Evolutionary conservation across 2,797 vertebrate species (phyloP).

Genomic region (Phrynocephalus guinanensis): DNA sequence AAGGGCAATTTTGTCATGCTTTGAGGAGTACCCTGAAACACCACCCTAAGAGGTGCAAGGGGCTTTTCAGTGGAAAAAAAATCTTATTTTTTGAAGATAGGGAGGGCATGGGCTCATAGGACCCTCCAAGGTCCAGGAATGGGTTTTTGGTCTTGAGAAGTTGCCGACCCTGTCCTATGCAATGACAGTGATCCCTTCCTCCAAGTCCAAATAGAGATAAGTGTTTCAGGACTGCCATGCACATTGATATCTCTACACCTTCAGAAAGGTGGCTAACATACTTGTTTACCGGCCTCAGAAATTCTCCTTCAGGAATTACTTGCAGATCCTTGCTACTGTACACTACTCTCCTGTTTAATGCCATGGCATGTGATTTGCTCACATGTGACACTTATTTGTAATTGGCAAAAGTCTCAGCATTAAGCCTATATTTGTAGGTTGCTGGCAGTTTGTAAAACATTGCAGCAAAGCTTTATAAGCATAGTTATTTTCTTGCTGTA

Average conservation of each 20-base stretch:
- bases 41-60: no score
- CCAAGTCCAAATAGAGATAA: neutral
- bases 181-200: neutral
- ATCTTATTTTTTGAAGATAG: no score
- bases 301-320: neutral
- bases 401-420: neutral
- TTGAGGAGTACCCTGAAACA: no score
- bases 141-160: no score
- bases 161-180: no score
- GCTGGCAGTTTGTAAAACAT: constrained; percentile 7
- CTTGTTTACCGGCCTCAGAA: neutral
- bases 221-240: neutral
- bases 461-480: neutral
- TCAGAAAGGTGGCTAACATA: neutral
- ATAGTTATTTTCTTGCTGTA: neutral
- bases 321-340: neutral
- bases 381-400: neutral
- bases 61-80: no score
- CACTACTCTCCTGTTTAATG: neutral
- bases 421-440: neutral
- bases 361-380: neutral
- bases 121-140: no score
- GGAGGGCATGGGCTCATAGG: no score
- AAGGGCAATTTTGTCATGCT: no score
- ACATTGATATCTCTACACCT: neutral